Evolutionary conservation across 2,113 vertebrate genomes (phyloP).

Genomic region (Podarcis cretensis): DNA sequence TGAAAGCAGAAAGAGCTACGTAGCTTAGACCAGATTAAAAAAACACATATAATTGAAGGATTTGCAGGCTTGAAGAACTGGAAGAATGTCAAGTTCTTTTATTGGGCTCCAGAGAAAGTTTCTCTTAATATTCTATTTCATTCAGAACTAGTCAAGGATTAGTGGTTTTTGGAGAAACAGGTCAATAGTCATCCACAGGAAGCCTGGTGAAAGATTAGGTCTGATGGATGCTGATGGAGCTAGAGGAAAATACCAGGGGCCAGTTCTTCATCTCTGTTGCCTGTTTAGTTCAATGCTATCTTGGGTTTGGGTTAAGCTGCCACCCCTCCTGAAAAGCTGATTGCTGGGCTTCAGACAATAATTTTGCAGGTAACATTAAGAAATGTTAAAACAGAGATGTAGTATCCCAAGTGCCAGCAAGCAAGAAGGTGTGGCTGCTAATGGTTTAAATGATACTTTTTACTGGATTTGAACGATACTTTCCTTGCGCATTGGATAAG

Average conservation of each 20-base stretch:
- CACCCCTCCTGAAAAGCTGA: neutral
- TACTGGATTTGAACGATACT: neutral
- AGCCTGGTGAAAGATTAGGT: slow-evolving; percentile 37
- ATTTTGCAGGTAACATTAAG: neutral
- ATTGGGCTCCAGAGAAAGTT: slow-evolving; percentile 63
- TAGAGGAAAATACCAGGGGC: slow-evolving; percentile 27
- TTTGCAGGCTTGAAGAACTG: slow-evolving; percentile 59
- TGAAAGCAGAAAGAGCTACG: slow-evolving; percentile 55
- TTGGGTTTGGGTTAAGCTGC: neutral
- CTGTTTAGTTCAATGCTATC: neutral
- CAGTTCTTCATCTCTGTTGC: neutral
- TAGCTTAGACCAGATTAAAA: slow-evolving; percentile 57
- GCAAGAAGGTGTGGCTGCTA: neutral
- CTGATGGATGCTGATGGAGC: slow-evolving; percentile 15
- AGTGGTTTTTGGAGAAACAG: slow-evolving; percentile 50
- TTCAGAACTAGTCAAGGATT: slow-evolving; percentile 63
- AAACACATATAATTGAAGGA: slow-evolving; percentile 64
- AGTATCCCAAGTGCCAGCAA: neutral
- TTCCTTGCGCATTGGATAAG: neutral
- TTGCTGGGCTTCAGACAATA: neutral
- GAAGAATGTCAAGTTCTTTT: slow-evolving; percentile 66
- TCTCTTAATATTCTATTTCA: slow-evolving; percentile 61
- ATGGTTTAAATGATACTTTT: neutral
- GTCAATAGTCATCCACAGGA: slow-evolving; percentile 32
- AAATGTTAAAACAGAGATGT: neutral